These are phyloP conservation scores for Nephrotoma flavescens DNA, from an alignment of 2,888 invertebrate species.

Conservation along the genomic window DNA sequence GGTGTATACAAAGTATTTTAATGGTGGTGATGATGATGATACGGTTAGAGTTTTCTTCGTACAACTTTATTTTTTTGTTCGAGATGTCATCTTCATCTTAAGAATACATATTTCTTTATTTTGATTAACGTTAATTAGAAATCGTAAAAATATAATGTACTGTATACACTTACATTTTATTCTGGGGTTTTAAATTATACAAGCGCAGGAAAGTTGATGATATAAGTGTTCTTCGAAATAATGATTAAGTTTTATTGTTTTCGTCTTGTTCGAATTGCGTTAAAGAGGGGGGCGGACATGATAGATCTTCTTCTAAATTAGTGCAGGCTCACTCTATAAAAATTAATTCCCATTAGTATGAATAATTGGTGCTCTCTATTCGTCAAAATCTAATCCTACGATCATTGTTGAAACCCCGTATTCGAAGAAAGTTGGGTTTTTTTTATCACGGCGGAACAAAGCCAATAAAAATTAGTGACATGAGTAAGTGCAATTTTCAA, in stretches of 20 bases:
- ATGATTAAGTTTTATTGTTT: neutral
- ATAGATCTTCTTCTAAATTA: neutral
- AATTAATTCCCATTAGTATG: neutral
- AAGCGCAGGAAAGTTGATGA: neutral
- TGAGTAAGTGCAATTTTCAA: no score
- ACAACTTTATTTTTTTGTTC: neutral
- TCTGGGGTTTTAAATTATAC: neutral
- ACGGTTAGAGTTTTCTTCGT: neutral
- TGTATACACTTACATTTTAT: neutral
- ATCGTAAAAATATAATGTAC: neutral
- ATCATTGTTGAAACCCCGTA: no score
- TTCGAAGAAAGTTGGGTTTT: no score
- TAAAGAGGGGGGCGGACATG: neutral
- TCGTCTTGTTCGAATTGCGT: neutral
- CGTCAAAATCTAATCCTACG: no score
- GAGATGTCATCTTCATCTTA: neutral
- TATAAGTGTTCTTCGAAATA: neutral
- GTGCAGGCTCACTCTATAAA: neutral
- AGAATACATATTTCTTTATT: neutral
- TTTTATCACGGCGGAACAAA: no score
- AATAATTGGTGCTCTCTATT: no score
- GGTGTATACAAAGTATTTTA: neutral
- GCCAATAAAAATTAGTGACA: no score
- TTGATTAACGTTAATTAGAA: neutral
- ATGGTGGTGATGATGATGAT: neutral